Percentiles rank a stretch among this genome's conserved stretches.
Evolutionary conservation across 1,140 invertebrate genomes (phyloP).

Genomic region (Micrasema minimum): DNA sequence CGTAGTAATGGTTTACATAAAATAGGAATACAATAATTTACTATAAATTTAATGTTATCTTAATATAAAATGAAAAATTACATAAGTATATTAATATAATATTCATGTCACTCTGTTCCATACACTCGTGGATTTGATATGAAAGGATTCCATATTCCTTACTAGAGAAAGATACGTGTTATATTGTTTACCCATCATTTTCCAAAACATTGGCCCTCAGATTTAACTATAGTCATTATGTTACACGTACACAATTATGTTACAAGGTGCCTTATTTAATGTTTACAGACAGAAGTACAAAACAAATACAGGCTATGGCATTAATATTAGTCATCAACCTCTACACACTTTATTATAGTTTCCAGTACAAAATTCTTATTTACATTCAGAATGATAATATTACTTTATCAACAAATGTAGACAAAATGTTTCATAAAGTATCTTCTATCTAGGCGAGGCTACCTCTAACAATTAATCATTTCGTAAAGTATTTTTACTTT

Average conservation of each 20-base stretch:
- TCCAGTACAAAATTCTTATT: conserved; percentile 44
- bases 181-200: conserved; percentile 15
- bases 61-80: background rate
- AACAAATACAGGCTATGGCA: conserved; percentile 22
- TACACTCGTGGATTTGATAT: conserved; percentile 7
- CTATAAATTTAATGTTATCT: background rate
- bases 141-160: conserved; percentile 14
- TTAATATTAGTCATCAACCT: conserved; percentile 28
- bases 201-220: conserved; percentile 14
- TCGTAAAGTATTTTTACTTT: conserved; percentile 43
- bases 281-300: conserved; percentile 11
- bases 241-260: conserved; percentile 5
- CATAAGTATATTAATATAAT: background rate
- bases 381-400: conserved; percentile 40
- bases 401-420: conserved; percentile 22
- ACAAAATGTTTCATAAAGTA: conserved; percentile 33
- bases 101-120: background rate
- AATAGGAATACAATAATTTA: conserved; percentile 2
- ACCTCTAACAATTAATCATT: conserved; percentile 46
- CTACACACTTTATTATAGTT: conserved; percentile 28
- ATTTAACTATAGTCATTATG: background rate
- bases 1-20: too few relatives aligned
- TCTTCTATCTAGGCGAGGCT: conserved; percentile 48
- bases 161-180: conserved; percentile 2
- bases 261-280: conserved; percentile 11